These are phyloP conservation scores for Diachasma alloeum DNA, from an alignment of 1,140 invertebrate genomes.

Conservation along the genomic window DNA sequence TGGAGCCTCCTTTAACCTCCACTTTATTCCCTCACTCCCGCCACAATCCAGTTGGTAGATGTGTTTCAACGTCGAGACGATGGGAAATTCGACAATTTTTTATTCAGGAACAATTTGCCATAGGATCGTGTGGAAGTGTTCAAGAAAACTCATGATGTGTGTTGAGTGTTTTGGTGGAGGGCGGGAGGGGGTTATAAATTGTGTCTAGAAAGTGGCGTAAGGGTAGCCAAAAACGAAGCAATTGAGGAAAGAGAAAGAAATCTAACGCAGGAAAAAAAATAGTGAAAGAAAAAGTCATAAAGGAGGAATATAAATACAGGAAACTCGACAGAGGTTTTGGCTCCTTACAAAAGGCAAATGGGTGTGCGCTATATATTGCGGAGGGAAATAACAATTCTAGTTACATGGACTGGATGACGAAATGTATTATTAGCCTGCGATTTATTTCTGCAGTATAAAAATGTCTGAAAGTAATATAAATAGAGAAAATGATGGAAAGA, in stretches of 20 bases:
- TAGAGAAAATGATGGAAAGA: no score
- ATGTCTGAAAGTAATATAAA: constrained; percentile 8
- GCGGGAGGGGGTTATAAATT: constrained; percentile 30
- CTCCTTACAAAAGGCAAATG: no score
- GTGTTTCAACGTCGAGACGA: constrained; percentile 9
- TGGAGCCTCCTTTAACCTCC: not conserved
- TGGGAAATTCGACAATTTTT: constrained; percentile 30
- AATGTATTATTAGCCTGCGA: no score
- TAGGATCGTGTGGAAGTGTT: not conserved
- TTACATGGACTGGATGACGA: no score
- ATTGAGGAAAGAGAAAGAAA: not conserved
- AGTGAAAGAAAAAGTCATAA: constrained; percentile 7
- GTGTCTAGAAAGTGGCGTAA: constrained; percentile 29
- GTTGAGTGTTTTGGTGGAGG: not conserved
- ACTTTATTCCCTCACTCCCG: not conserved
- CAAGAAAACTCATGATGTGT: not conserved
- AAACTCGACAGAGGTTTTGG: no score
- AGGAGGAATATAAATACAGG: not conserved
- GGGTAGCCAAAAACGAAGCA: constrained; percentile 17
- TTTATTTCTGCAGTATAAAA: no score
- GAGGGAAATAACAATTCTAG: no score
- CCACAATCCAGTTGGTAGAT: not conserved
- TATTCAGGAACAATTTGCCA: constrained; percentile 34
- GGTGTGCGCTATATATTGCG: no score
- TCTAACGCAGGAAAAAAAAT: not conserved